These are phyloP conservation scores for Rutilus rutilus DNA, from an alignment of 2,113 vertebrate species.

Conservation along the genomic window DNA sequence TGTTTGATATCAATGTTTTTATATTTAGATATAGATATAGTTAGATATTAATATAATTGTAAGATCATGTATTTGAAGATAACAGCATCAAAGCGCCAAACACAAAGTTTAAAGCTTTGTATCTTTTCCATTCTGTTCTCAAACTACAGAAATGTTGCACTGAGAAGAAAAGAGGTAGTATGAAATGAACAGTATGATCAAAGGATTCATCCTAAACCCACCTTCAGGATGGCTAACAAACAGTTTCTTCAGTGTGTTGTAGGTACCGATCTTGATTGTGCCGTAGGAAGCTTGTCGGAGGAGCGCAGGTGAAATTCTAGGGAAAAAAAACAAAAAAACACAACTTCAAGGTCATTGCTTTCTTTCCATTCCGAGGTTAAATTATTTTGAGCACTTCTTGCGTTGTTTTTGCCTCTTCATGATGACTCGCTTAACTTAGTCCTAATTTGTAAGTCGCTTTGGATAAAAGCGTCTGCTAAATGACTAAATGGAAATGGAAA, in stretches of 20 bases:
- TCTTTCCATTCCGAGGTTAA: background rate
- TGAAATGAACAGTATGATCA: background rate
- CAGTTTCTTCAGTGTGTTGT: conserved; percentile 92
- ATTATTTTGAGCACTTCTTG: too few species aligned
- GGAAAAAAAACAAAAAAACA: conserved; percentile 26
- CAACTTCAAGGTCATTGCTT: background rate
- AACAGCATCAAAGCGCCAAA: background rate
- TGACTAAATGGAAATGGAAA: too few species aligned
- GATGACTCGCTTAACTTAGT: too few species aligned
- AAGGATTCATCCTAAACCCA: conserved; percentile 62
- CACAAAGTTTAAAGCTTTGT: background rate
- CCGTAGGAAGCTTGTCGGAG: conserved; percentile 94
- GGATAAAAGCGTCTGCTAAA: too few species aligned
- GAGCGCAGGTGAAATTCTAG: conserved; percentile 90
- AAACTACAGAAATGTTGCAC: background rate
- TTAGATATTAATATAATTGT: background rate
- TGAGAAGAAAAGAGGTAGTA: background rate
- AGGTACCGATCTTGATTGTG: conserved; percentile 97
- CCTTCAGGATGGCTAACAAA: conserved; percentile 92
- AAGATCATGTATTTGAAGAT: background rate
- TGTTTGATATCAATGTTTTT: background rate
- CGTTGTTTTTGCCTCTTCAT: too few species aligned
- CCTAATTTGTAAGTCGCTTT: too few species aligned
- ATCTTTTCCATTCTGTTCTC: background rate
- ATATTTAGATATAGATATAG: background rate